phyloP scores from a whole-genome alignment of 2,797 vertebrate species.

The Tapera naevia region DNA sequence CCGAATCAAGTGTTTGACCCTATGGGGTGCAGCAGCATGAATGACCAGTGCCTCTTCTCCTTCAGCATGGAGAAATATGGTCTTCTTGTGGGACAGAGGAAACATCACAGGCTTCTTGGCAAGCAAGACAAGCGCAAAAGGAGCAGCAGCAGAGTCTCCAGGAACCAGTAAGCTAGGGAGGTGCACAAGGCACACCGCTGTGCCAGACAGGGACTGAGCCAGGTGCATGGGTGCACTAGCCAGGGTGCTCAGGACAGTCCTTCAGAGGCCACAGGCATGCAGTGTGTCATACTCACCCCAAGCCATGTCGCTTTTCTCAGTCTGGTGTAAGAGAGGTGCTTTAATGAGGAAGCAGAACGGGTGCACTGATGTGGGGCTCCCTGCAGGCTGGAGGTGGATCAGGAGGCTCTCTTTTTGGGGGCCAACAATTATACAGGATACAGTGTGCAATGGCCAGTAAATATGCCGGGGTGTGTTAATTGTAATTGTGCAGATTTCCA shows the following conservation, averaged over 20 bases:
- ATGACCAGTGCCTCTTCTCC: not conserved
- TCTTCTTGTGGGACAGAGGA: not conserved
- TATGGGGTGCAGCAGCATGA: not conserved
- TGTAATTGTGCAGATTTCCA: not conserved
- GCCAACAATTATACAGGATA: not conserved
- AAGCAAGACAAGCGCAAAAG: not conserved
- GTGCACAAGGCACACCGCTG: rapidly evolving
- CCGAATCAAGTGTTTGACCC: not conserved
- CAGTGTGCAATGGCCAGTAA: not conserved
- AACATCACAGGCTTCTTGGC: not conserved
- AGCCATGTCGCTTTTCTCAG: no score
- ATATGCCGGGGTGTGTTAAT: not conserved
- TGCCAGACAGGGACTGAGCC: not conserved
- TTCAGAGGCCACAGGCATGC: rapidly evolving
- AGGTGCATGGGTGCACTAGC: not conserved
- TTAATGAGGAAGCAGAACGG: not conserved
- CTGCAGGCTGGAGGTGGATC: no score
- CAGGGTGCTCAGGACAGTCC: not conserved
- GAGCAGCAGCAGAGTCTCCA: not conserved
- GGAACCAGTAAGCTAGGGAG: rapidly evolving
- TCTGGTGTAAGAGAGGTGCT: not conserved
- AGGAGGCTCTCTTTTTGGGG: not conserved
- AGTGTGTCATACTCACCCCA: no score
- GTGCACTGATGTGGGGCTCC: not conserved
- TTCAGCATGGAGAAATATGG: not conserved